Base-by-base conservation (phyloP, 1,140 invertebrate species). In the Lutraria rhynchaena region DNA sequence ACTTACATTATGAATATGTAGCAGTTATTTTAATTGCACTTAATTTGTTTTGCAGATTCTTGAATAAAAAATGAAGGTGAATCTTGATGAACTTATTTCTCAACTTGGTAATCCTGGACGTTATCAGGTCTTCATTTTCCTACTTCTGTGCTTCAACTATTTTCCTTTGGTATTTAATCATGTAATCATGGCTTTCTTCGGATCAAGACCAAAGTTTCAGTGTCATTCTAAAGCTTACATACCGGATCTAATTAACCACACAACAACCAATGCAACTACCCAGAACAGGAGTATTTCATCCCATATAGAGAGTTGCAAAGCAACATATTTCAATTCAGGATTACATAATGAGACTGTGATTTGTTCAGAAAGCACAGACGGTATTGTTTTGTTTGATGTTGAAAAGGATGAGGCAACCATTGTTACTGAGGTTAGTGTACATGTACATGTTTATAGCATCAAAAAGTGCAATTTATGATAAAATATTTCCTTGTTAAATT, bases 161-260 rank as follows among this genome's bases (percentile, higher is more conserved):
- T 86, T 85, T 57, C 86, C 86, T 1, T 44, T 87, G 22, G 82
- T 87, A 3, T 87, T 86, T 74, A 87, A 88, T 57, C 82, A 86
- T 81, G 74, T 88, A 1, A 74, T 84, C 37, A 87, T 87, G 84
- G 85, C 86, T 1, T 87, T 88, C 55, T 85, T 84, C 61, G 85
- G 86, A 27, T 70, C 76, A 53, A 73, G 73, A 19, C 76, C 77
- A 15, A 83, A 74, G 15, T 65, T 82, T 67, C 27, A 82, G 58
- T 86, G 85, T 67, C 55, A 74, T 24, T 76, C 78, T 37, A 69
- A 37, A 4, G 22, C 13, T 17, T 74, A 69, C 24, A 46, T 33
- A 57, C 9, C 55, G 60, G 49, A 37, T 60, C 29, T 17, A 31
- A 46, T 41, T 17, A 9, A 13, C 19, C 35, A 33, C 19, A 55